phyloP scores from a whole-genome alignment of 2,888 invertebrate genomes.

The Aspidapion aeneum region DNA sequence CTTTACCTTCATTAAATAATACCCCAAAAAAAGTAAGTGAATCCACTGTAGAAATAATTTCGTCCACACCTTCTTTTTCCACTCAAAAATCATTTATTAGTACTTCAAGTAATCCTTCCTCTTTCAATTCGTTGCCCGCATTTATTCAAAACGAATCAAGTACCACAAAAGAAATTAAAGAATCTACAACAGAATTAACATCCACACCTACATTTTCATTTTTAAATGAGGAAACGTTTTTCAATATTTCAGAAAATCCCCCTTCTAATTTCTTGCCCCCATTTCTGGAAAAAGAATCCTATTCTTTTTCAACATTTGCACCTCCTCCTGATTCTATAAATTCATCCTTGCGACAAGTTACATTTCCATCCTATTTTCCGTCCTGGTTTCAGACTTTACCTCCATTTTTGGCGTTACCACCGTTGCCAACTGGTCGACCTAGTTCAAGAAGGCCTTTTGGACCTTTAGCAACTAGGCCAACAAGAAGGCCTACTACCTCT shows the following conservation, averaged over 20 bases:
- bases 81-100: constrained; percentile 1
- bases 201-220: no score
- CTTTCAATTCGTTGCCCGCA: neutral
- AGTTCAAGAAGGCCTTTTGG: constrained; percentile 10
- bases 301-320: neutral
- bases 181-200: no score
- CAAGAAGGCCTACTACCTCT: constrained; percentile 11
- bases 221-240: no score
- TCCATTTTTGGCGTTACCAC: constrained; percentile 14
- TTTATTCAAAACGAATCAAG: no score
- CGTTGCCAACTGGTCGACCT: neutral
- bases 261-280: neutral
- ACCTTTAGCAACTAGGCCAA: constrained; percentile 11
- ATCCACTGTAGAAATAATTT: neutral
- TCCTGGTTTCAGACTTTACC: constrained; percentile 22
- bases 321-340: neutral
- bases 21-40: neutral
- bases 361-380: constrained; percentile 21
- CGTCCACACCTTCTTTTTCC: neutral
- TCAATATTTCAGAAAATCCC: no score
- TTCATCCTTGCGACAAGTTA: constrained; percentile 11
- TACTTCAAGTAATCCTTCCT: neutral
- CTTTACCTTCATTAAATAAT: neutral
- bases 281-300: neutral
- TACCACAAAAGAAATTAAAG: neutral